These are phyloP conservation scores for Dasysyrphus tricinctus DNA, from an alignment of 2,888 invertebrate species.

Conservation along the genomic window DNA sequence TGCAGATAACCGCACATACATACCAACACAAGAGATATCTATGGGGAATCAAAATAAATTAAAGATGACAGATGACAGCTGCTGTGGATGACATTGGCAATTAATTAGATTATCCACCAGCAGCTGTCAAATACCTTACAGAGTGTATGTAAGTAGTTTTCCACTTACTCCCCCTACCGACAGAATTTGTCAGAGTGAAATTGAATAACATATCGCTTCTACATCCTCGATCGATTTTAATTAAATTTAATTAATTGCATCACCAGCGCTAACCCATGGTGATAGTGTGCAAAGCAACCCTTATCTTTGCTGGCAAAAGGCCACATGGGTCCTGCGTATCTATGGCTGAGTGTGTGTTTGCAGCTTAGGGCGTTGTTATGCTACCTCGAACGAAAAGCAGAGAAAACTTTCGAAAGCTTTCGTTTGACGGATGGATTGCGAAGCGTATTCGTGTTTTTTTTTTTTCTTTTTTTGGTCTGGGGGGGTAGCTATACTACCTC, in stretches of 20 bases:
- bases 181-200: constrained; percentile 32
- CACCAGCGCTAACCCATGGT: constrained; percentile 24
- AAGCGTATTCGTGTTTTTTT: constrained; percentile 30
- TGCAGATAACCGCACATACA: neutral
- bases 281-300: constrained; percentile 26
- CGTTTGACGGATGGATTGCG: constrained; percentile 31
- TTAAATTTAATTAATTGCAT: constrained; percentile 74
- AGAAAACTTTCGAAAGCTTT: constrained; percentile 69
- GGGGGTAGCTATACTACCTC: neutral
- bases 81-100: constrained; percentile 57
- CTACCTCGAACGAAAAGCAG: constrained; percentile 29
- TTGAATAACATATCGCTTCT: constrained; percentile 50
- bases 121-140: constrained; percentile 15
- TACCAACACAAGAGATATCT: neutral
- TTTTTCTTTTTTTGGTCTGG: neutral
- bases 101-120: constrained; percentile 52
- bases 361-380: constrained; percentile 69
- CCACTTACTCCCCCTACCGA: neutral
- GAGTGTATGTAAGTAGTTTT: constrained; percentile 4
- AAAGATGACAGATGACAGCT: constrained; percentile 59
- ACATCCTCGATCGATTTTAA: constrained; percentile 70
- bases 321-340: constrained; percentile 37
- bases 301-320: constrained; percentile 29
- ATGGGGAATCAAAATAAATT: constrained; percentile 44
- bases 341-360: constrained; percentile 43